Conservation (phyloP, 2,113 vertebrate genomes). For the Elephantulus edwardii region DNA sequence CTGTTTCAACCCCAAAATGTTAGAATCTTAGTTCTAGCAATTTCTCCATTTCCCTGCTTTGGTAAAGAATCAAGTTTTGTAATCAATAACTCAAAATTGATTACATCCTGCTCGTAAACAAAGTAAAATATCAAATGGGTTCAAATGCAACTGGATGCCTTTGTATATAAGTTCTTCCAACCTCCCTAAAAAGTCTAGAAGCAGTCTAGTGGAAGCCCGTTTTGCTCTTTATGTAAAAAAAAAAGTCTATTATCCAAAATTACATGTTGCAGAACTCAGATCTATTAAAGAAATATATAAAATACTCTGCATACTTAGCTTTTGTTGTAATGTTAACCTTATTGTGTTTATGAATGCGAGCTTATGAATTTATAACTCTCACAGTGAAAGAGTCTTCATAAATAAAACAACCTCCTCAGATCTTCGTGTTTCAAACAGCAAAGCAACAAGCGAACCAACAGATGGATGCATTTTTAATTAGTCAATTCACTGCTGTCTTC, state of each 20-base stretch:
- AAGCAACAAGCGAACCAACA: constrained; percentile 80
- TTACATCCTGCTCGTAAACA: constrained; percentile 23
- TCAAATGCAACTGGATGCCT: not conserved
- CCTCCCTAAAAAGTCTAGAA: constrained; percentile 7
- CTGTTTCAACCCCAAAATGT: constrained; percentile 18
- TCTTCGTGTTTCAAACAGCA: constrained; percentile 81
- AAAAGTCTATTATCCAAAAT: constrained; percentile 32
- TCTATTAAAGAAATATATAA: constrained; percentile 21
- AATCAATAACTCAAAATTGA: constrained; percentile 34
- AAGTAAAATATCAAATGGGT: not conserved
- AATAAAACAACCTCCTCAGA: constrained; percentile 85
- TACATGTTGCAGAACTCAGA: constrained; percentile 46
- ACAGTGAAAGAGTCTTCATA: constrained; percentile 84
- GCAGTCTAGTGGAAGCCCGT: not conserved
- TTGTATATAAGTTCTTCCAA: not conserved
- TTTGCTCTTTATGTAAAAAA: constrained; percentile 34
- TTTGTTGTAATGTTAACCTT: constrained; percentile 75
- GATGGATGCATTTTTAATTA: constrained; percentile 88
- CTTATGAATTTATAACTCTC: constrained; percentile 80
- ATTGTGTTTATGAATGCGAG: constrained; percentile 74
- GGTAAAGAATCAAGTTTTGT: not conserved
- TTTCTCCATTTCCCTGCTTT: not conserved
- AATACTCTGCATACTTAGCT: constrained; percentile 63
- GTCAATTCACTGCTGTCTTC: constrained; percentile 78
- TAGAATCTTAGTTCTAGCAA: not conserved